A percentile compares a stretch with the other conserved stretches of the same genome.
Conservation (phyloP, 2,888 invertebrate genomes). For the Liodrosophila aerea region DNA sequence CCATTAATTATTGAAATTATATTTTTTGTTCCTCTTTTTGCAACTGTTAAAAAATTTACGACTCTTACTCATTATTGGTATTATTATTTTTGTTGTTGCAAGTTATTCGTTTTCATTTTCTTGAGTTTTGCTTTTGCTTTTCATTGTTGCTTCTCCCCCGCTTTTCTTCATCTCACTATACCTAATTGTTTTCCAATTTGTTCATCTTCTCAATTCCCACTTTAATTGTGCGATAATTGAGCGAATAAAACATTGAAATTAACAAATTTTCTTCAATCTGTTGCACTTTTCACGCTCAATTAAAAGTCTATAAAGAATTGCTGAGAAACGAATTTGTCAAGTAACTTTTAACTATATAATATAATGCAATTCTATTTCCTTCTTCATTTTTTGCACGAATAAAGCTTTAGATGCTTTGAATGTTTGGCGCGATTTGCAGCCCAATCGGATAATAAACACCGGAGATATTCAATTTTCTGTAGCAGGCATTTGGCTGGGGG, state of each 20-base stretch:
- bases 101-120: conserved; percentile 1
- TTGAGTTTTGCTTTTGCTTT: conserved; percentile 16
- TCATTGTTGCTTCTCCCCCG: not conserved
- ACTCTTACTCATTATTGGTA: conserved; percentile 27
- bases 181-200: conserved; percentile 34
- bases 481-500: too few relatives aligned
- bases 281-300: conserved; percentile 12
- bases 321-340: too few relatives aligned
- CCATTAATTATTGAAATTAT: conserved; percentile 60
- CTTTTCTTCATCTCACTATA: not conserved
- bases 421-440: too few relatives aligned
- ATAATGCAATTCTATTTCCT: too few relatives aligned
- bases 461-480: too few relatives aligned
- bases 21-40: conserved; percentile 17
- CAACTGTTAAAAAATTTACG: conserved; percentile 26
- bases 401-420: too few relatives aligned
- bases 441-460: too few relatives aligned
- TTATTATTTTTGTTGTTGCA: conserved; percentile 7
- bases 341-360: too few relatives aligned
- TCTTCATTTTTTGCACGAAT: too few relatives aligned
- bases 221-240: conserved; percentile 46
- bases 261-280: conserved; percentile 18
- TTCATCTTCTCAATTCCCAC: conserved; percentile 28
- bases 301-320: not conserved
- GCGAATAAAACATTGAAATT: conserved; percentile 41